Percentiles rank a stretch among this genome's conserved stretches.
Evolutionary conservation across 2,797 vertebrate species (phyloP).

Genomic region (Gallinago solitaria): DNA sequence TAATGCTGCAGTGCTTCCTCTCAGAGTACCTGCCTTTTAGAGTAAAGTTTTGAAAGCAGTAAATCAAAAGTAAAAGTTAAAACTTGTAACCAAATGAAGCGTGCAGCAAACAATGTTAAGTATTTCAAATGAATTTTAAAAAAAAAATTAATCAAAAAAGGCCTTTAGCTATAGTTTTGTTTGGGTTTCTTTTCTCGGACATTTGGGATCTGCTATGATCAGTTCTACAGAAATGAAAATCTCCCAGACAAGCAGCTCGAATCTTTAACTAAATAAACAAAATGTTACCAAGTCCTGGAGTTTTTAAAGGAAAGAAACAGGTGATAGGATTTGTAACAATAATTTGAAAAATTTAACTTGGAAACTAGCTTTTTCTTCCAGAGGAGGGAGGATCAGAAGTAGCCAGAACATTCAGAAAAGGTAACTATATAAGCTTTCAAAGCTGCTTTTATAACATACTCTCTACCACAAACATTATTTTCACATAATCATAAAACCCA

Average conservation of each 20-base stretch:
- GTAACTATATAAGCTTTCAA: conserved; percentile 28
- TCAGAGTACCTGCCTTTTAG: not conserved
- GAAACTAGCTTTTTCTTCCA: conserved; percentile 61
- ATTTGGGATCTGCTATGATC: not conserved
- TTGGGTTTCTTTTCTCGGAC: not conserved
- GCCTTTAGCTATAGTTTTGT: not conserved
- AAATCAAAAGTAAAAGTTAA: conserved; percentile 24
- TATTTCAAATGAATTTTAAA: not conserved
- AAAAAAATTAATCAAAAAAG: not conserved
- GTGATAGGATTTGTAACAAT: not conserved
- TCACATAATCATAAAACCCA: conserved; percentile 12
- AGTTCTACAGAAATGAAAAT: conserved; percentile 26
- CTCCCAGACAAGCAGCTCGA: conserved; percentile 4
- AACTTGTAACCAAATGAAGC: not conserved
- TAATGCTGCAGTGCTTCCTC: not conserved
- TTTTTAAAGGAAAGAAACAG: conserved; percentile 3
- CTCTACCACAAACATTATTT: conserved; percentile 4
- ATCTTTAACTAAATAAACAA: conserved; percentile 15
- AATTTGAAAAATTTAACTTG: conserved; percentile 27
- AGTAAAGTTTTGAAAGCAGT: conserved; percentile 8
- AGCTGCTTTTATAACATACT: conserved; percentile 8
- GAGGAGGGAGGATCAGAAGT: conserved; percentile 52
- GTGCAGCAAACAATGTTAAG: not conserved
- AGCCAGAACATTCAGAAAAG: conserved; percentile 52
- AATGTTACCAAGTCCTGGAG: not conserved